phyloP scores from a whole-genome alignment of 2,888 invertebrate species.

The Plebejus argus region DNA sequence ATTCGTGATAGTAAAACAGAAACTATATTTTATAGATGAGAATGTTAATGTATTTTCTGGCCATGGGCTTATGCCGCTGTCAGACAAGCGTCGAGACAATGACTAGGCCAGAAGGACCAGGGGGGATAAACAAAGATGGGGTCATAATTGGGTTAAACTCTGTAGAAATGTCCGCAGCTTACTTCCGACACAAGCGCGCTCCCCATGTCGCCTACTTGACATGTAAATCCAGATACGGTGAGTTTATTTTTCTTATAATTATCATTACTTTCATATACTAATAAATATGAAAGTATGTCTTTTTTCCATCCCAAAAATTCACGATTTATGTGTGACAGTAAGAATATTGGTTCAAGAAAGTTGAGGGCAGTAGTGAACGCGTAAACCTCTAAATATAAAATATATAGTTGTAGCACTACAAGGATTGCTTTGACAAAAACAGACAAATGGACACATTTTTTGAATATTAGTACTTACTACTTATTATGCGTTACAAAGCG shows the following conservation, averaged over 20 bases:
- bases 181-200: slow-evolving; percentile 50
- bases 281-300: neutral
- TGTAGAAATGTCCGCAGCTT: slow-evolving; percentile 49
- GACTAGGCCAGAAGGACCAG: neutral
- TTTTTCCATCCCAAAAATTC: neutral
- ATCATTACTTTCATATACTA: too few species aligned
- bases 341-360: too few species aligned
- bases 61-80: neutral
- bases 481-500: too few species aligned
- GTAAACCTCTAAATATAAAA: too few species aligned
- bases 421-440: too few species aligned
- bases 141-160: slow-evolving; percentile 24
- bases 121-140: neutral
- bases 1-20: too few species aligned
- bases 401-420: too few species aligned
- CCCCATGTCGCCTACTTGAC: slow-evolving; percentile 53
- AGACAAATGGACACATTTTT: too few species aligned
- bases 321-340: too few species aligned
- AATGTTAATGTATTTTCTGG: neutral
- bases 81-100: neutral
- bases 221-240: slow-evolving; percentile 47
- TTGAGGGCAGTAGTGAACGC: too few species aligned
- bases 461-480: too few species aligned
- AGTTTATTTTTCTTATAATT: slow-evolving; percentile 31
- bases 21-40: neutral